A percentile compares a stretch with the other conserved stretches of the same genome.
Evolutionary conservation across 2,888 invertebrate species (phyloP).

Genomic region (Coelogynopora nodosa): DNA sequence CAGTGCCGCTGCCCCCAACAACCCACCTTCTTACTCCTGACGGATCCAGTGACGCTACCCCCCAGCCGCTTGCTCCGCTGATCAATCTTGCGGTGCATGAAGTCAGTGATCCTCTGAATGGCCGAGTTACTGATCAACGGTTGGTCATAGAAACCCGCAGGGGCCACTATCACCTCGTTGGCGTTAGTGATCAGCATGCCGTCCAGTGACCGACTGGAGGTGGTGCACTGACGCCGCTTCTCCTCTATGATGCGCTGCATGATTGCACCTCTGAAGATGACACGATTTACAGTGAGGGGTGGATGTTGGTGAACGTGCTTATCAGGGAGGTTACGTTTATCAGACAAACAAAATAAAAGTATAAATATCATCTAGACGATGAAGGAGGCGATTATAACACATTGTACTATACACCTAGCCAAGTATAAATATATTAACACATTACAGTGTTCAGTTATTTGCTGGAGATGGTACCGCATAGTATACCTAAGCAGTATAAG

Average conservation of each 20-base stretch:
- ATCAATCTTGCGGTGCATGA: neutral
- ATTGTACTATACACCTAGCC: too few relatives aligned
- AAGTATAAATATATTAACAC: too few relatives aligned
- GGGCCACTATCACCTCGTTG: constrained; percentile 36
- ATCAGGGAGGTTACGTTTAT: too few relatives aligned
- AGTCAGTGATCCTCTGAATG: constrained; percentile 39
- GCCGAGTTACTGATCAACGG: constrained; percentile 33
- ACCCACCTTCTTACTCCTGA: neutral
- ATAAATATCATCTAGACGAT: too few relatives aligned
- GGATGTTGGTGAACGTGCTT: too few relatives aligned
- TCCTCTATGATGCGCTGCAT: constrained; percentile 60
- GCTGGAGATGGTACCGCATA: too few relatives aligned
- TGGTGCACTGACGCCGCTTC: constrained; percentile 58
- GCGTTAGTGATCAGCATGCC: constrained; percentile 58
- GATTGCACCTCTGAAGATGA: constrained; percentile 53
- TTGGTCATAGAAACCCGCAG: neutral
- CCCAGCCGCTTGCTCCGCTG: neutral
- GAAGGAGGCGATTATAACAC: too few relatives aligned
- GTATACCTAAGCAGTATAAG: too few relatives aligned
- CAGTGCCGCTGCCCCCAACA: neutral
- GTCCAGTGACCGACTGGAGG: constrained; percentile 59
- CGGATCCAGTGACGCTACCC: neutral
- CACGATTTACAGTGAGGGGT: too few relatives aligned
- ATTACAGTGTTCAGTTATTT: too few relatives aligned
- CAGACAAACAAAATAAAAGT: too few relatives aligned